Evolutionary conservation across 2,797 vertebrate species (phyloP).

Genomic region (Anguilla marmorata): DNA sequence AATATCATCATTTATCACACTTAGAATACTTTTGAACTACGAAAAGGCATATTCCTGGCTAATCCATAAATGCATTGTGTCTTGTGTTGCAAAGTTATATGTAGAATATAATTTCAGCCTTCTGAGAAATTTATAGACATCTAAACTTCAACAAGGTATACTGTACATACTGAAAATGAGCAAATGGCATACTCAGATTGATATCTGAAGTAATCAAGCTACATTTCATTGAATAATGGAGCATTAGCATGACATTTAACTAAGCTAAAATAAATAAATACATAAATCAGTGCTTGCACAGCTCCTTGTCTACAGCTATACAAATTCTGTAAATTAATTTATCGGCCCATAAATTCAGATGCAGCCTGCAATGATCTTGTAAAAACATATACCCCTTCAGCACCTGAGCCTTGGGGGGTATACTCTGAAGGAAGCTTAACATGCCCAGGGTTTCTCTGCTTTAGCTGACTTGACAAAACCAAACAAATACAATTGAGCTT

Average conservation of each 20-base stretch:
- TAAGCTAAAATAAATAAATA: conserved; percentile 52
- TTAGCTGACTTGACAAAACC: no score
- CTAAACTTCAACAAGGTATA: background rate
- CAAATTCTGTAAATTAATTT: conserved; percentile 59
- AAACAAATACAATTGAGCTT: no score
- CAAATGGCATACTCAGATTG: conserved; percentile 27
- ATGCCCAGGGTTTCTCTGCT: no score
- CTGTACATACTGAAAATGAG: background rate
- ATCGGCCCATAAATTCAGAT: conserved; percentile 53
- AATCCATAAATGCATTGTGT: background rate
- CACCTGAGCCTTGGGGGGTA: conserved; percentile 56
- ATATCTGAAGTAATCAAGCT: conserved; percentile 39
- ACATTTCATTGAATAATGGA: conserved; percentile 63
- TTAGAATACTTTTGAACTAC: background rate
- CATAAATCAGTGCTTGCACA: conserved; percentile 42
- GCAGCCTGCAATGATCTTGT: conserved; percentile 62
- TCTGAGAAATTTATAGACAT: no score
- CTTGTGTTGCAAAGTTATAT: background rate
- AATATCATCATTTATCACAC: conserved; percentile 25
- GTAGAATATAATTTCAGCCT: background rate
- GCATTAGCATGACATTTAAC: conserved; percentile 62
- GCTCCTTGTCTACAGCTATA: conserved; percentile 62
- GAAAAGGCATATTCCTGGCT: background rate
- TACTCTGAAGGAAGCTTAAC: no score
- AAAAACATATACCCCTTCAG: conserved; percentile 57